Evolutionary conservation across 2,888 invertebrate species (phyloP), one percentile per base, ranked within the genome.

Genomic region (Isotomurus palustris): DNA sequence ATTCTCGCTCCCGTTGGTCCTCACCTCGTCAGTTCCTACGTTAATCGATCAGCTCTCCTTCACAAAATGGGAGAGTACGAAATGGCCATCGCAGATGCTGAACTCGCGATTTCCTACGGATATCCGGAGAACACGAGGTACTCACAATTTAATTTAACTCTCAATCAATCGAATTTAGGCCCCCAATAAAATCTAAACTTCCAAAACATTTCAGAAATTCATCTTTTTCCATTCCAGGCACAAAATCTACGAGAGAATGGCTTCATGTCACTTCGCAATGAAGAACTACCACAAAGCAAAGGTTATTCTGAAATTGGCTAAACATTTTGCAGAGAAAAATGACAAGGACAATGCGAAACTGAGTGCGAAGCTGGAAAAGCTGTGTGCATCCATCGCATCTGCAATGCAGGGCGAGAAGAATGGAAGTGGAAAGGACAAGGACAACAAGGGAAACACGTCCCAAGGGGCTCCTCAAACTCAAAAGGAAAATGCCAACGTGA

Each of bases 191-290:
- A n/a, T n/a, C n/a, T n/a, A n/a, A n/a, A n/a, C n/a, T 32, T 14
- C 8, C 14, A 10, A 32, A 32, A 32, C 32, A 10, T 32, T 32
- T 32, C 32, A 10, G 14, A 32, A 32, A 32, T 32, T 32, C 8
- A 10, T 32, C 32, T 14, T 10, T 32, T 8, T 32, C 12, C 3
- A 43, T 27, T 62, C 14, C 75, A 82, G 84, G 60, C 78, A 81
- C 0, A 82, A 84, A 58, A 83, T 86, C 62, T 87, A 85, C 72
- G 81, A 83, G 76, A 78, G 83, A 67, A 83, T 87, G 82, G 84
- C 84, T 0, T 55, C 64, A 1, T 68, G 69, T 45, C 64, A 71
- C 58, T 76, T 77, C 79, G 83, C 79, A 12, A 74, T 83, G 60
- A 80, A 80, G 0, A 84, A 85, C 66, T 73, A 75, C 0, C 79